A percentile compares a stretch with the other conserved stretches of the same genome.
phyloP scores from a whole-genome alignment of 2,113 vertebrate genomes.

The Cairina moschata region DNA sequence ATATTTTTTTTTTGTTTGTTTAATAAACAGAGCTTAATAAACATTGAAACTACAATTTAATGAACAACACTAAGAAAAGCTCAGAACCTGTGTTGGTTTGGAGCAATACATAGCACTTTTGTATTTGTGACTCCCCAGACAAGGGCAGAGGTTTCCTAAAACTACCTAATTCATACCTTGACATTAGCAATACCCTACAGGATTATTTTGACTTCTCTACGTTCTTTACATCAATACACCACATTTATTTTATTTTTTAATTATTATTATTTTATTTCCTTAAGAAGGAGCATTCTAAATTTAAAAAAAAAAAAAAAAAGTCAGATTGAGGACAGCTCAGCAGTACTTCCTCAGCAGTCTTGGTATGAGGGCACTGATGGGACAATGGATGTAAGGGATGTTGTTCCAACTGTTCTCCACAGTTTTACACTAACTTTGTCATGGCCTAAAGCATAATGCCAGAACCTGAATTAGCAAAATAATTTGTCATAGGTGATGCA shows the following conservation, averaged over 20 bases:
- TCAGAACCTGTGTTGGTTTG: neutral
- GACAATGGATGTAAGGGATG: neutral
- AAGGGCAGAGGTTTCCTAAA: neutral
- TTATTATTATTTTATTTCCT: neutral
- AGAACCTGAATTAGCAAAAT: neutral
- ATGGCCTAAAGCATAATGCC: neutral
- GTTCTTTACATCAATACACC: neutral
- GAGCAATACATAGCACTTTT: neutral
- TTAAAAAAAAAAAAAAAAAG: neutral
- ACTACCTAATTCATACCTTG: neutral
- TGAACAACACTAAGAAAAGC: neutral
- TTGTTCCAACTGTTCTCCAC: neutral
- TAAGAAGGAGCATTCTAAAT: neutral
- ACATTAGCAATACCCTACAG: neutral
- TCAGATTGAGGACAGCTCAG: neutral
- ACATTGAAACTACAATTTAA: neutral
- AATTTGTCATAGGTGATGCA: neutral
- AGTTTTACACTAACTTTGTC: neutral
- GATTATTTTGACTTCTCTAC: neutral
- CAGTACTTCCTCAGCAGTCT: neutral
- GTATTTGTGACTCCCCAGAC: neutral
- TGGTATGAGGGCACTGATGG: neutral
- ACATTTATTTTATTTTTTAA: neutral
- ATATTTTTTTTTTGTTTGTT: neutral
- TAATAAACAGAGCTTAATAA: neutral